These are phyloP conservation scores for Helleia helle DNA, from an alignment of 2,888 invertebrate genomes.

Conservation along the genomic window DNA sequence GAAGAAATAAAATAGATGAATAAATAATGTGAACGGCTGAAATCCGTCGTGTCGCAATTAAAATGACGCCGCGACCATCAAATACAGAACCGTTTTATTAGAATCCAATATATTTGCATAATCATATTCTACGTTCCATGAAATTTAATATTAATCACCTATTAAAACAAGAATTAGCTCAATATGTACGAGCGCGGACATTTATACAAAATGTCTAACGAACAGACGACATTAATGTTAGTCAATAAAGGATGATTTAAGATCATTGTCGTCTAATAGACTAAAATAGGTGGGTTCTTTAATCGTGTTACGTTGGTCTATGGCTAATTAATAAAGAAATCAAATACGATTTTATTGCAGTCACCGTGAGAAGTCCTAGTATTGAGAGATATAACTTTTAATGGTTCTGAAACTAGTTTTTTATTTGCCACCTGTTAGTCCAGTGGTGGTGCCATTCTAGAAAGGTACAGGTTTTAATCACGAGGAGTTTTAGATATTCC, in stretches of 20 bases:
- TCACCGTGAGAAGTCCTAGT: not conserved
- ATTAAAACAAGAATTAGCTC: conserved; percentile 61
- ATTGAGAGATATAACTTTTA: no score
- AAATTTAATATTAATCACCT: conserved; percentile 65
- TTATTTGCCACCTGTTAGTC: no score
- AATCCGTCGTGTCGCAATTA: not conserved
- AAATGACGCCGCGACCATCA: not conserved
- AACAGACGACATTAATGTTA: conserved; percentile 42
- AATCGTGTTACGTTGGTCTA: not conserved
- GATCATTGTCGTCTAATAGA: conserved; percentile 29
- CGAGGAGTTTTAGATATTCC: no score
- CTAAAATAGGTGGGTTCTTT: not conserved
- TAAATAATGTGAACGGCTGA: not conserved
- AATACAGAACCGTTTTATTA: conserved; percentile 30
- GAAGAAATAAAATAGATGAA: not conserved
- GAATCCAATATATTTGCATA: conserved; percentile 71
- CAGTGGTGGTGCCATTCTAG: no score
- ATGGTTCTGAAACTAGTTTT: no score
- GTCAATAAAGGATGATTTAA: conserved; percentile 47
- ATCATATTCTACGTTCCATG: conserved; percentile 56
- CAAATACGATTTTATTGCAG: not conserved
- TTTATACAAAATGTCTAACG: conserved; percentile 40
- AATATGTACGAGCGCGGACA: conserved; percentile 42
- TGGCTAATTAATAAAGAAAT: not conserved
- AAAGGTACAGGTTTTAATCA: no score